Evolutionary conservation across 2,797 vertebrate genomes (phyloP), one percentile per base, ranked within the genome.

Genomic region (Acanthurus lineatus): DNA sequence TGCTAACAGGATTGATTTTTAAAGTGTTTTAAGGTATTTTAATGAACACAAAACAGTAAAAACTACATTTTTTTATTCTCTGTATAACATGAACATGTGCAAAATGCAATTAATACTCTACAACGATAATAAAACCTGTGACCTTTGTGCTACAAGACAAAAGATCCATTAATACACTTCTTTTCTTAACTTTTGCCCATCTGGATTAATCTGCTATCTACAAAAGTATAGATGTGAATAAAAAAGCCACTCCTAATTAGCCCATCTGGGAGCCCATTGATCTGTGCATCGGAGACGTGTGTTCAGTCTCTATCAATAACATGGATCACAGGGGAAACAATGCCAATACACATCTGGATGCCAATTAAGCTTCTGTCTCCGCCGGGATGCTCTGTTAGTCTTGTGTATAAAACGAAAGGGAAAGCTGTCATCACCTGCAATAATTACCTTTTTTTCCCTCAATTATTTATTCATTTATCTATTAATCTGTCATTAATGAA

Each of bases 231-330:
- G 19, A 48, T 49, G 61, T 76, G 73, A 69, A 76, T 69, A 65
- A 52, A 81, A 48, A 59, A 80, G 68, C 22, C 42, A 20, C 40
- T 59, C 19, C 62, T 91, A 93, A 92, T 93, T 38, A 84, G 81
- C 76, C 72, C 82, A 73, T 63, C 20, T 79, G 86, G 88, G 88
- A 90, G 64, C 38, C 9, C 35, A 89, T 81, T 85, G 88, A 90
- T 89, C 67, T 52, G 54, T 69, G 63, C 76, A 75, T 60, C 60
- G 69, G 64, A 62, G 53, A 44, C 81, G 56, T 57, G 58, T 58
- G 38, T 81, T 81, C 40, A 38, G 63, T 54, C 72, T 58, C 58
- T 45, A 62, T 93, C 88, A 85, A 86, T 88, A 86, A 54, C 42
- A 78, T 64, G 77, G 82, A 86, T 90, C 79, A 69, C 79, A 71